These are phyloP conservation scores for Proterorhinus semilunaris DNA, from an alignment of 2,113 vertebrate species.

Conservation along the genomic window DNA sequence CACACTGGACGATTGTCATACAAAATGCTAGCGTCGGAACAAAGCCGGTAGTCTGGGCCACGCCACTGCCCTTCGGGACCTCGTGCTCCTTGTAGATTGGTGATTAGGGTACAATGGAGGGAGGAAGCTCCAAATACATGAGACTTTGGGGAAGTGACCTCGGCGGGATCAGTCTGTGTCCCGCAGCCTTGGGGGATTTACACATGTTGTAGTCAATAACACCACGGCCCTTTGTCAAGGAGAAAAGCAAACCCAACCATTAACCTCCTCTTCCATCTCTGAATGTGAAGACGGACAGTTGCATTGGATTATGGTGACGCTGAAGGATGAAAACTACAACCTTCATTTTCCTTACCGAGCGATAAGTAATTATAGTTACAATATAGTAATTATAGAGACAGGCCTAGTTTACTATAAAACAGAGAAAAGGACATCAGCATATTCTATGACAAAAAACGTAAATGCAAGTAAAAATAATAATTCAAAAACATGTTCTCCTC, in stretches of 20 bases:
- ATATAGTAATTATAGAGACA: too few species aligned
- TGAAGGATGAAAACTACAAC: slow-evolving; percentile 26
- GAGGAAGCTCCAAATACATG: slow-evolving; percentile 77
- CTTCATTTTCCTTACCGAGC: too few species aligned
- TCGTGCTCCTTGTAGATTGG: slow-evolving; percentile 69
- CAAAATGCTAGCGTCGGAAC: slow-evolving; percentile 73
- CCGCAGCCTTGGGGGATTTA: slow-evolving; percentile 75
- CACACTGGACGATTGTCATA: slow-evolving; percentile 63
- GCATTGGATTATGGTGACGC: slow-evolving; percentile 47
- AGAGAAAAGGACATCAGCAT: neutral
- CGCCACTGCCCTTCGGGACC: slow-evolving; percentile 61
- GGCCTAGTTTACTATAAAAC: neutral
- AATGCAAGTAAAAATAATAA: too few species aligned
- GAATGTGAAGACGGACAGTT: slow-evolving; percentile 40
- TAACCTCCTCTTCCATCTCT: slow-evolving; percentile 72
- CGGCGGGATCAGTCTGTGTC: slow-evolving; percentile 70
- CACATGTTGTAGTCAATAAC: slow-evolving; percentile 82
- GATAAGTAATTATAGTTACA: too few species aligned
- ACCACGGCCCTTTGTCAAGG: slow-evolving; percentile 76
- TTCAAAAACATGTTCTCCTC: too few species aligned
- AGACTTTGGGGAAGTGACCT: slow-evolving; percentile 80
- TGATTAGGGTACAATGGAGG: slow-evolving; percentile 77
- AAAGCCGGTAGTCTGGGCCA: slow-evolving; percentile 56
- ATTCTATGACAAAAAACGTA: neutral
- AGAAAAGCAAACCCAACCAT: slow-evolving; percentile 79